These are phyloP conservation scores for Camponotus pennsylvanicus DNA, from an alignment of 1,140 invertebrate species.

Conservation along the genomic window DNA sequence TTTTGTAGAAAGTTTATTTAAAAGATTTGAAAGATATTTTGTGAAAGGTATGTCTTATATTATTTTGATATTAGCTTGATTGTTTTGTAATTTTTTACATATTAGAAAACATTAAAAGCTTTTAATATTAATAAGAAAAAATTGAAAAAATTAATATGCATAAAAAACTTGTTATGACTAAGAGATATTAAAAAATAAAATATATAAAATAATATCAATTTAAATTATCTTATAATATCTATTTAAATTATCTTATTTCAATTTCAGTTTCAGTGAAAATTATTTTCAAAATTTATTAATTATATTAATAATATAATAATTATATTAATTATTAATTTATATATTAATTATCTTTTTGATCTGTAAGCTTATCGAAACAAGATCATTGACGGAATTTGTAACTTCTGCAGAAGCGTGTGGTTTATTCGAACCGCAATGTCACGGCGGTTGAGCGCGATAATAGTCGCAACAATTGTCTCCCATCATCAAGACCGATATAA, in stretches of 20 bases:
- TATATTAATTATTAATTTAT: too few relatives aligned
- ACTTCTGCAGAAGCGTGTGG: background rate
- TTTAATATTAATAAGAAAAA: too few relatives aligned
- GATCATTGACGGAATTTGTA: background rate
- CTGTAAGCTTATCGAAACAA: background rate
- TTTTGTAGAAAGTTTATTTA: too few relatives aligned
- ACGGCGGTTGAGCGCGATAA: conserved; percentile 9
- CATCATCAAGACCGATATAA: conserved; percentile 41
- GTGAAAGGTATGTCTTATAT: background rate
- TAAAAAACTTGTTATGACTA: too few relatives aligned
- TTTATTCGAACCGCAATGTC: background rate
- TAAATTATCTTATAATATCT: background rate
- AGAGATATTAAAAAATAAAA: too few relatives aligned
- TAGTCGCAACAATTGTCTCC: conserved; percentile 24
- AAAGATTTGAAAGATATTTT: background rate
- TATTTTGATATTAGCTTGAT: background rate
- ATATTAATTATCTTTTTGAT: background rate
- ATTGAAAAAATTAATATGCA: too few relatives aligned
- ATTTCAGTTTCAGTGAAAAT: background rate
- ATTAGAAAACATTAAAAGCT: background rate
- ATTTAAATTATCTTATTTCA: background rate
- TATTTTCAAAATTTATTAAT: background rate
- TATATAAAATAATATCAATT: too few relatives aligned
- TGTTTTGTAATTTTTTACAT: background rate
- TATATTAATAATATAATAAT: too few relatives aligned